Base-by-base conservation (phyloP, 2,888 invertebrate genomes). In the Lochmaea crataegi region DNA sequence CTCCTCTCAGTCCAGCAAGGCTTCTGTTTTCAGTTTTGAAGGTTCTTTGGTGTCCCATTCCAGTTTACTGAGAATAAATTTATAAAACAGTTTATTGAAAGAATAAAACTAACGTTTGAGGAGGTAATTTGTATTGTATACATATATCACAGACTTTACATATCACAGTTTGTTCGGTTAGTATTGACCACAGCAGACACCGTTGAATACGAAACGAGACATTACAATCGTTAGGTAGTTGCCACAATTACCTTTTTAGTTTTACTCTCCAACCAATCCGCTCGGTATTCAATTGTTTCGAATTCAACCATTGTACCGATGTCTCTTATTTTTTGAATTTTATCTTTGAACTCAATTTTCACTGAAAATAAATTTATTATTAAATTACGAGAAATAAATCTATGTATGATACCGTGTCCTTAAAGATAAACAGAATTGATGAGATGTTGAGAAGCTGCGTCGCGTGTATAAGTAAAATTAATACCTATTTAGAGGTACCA, bases 281-380 rank as follows among this genome's bases (percentile, higher is more conserved):
- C 58, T 58, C 32, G 26, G 14, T 58, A 58, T 14, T 58, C 58
- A 32, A 58, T 32, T 2, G 69, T 63, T 53, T 67, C 45, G 41
- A 66, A 72, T 63, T 75, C 75, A 26, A 72, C 42, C 12, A 41
- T 10, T 12, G 74, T 65, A 14, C 68, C 63, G 41, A 22, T 48
- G 57, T 42, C 56, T 65, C 65, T 71, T 22, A 74, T 10, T 4
- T 9, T 18, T 3, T 53, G 4, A 45, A 74, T 68, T 18, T 53
- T 60, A 6, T 68, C 53, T 11, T 22, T 65, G 10, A 71, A 41
- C 1, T 68, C 68, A 7, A 22, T 42, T 9, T 11, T 18, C 42
- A 51, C 73, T 68, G 48, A 66, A 71, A 71, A 26, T 14, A 61
- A 66, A 65, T 22, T 11, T 26, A 32, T 60, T 38, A 51, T 65